A percentile compares a stretch with the other conserved stretches of the same genome.
Evolutionary conservation across 2,888 invertebrate species (phyloP).

Genomic region (Mechanitis mazaeus): DNA sequence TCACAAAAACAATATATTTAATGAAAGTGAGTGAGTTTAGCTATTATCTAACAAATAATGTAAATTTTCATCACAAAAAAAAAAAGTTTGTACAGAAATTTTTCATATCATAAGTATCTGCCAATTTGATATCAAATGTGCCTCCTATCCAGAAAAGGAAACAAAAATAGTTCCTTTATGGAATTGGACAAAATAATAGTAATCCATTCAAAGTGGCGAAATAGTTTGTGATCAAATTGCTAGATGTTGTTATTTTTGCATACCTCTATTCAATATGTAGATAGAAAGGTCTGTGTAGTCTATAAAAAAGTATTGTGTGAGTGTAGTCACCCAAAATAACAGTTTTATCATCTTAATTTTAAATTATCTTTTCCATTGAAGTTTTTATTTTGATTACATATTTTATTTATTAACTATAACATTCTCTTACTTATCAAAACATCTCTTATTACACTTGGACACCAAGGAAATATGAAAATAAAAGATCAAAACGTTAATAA

Average conservation of each 20-base stretch:
- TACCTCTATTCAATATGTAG: conserved; percentile 5
- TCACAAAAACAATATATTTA: too few species aligned
- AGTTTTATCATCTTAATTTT: too few species aligned
- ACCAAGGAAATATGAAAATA: too few species aligned
- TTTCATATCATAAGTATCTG: background rate
- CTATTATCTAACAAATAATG: background rate
- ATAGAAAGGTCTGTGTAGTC: background rate
- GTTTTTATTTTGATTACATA: too few species aligned
- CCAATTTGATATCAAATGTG: background rate
- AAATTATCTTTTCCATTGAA: too few species aligned
- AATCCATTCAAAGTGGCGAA: conserved; percentile 17
- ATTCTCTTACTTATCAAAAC: too few species aligned
- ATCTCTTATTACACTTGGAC: too few species aligned
- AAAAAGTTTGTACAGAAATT: background rate
- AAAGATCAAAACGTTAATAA: too few species aligned
- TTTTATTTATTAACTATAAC: too few species aligned
- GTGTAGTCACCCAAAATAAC: too few species aligned
- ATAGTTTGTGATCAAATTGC: conserved; percentile 19
- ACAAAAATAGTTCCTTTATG: conserved; percentile 12
- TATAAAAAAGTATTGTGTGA: background rate
- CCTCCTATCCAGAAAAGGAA: background rate
- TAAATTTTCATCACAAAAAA: background rate
- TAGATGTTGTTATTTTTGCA: conserved; percentile 6
- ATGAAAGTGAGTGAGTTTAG: background rate
- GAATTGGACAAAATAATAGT: conserved; percentile 19